These are phyloP conservation scores for Vultur gryphus DNA, from an alignment of 2,797 vertebrate genomes.

Conservation along the genomic window DNA sequence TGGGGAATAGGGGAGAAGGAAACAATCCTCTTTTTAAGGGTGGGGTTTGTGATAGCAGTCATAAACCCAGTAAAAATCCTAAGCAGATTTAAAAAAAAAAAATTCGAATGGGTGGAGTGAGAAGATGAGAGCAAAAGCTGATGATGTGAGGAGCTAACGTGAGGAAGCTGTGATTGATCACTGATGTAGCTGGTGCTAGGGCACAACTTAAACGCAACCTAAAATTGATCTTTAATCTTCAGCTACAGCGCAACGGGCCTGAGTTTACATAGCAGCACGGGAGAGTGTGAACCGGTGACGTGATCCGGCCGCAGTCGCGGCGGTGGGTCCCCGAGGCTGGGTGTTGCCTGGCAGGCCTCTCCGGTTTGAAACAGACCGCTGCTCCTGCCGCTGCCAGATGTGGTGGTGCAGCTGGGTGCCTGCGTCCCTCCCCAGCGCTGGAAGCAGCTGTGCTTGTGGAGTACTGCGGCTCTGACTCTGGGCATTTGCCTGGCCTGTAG, in stretches of 20 bases:
- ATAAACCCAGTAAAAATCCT: neutral
- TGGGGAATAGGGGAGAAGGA: neutral
- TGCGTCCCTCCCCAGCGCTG: rapidly evolving
- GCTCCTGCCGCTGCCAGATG: neutral
- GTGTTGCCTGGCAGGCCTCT: neutral
- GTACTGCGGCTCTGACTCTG: rapidly evolving
- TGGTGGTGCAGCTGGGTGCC: neutral
- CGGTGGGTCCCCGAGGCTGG: neutral
- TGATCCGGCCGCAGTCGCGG: rapidly evolving
- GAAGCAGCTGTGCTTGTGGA: neutral
- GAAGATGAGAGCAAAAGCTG: neutral
- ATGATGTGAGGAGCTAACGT: neutral
- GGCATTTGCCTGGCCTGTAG: rapidly evolving
- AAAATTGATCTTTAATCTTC: neutral
- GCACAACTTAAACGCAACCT: neutral
- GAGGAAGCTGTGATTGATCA: neutral
- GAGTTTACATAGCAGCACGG: rapidly evolving
- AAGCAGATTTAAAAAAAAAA: neutral
- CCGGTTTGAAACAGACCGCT: rapidly evolving
- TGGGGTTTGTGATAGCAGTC: neutral
- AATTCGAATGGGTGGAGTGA: neutral
- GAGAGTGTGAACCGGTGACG: rapidly evolving
- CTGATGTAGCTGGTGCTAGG: neutral
- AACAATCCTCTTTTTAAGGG: neutral
- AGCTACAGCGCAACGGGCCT: rapidly evolving